A percentile compares a stretch with the other conserved stretches of the same genome.
Conservation (phyloP, 2,113 vertebrate species). For the Pterocles gutturalis region DNA sequence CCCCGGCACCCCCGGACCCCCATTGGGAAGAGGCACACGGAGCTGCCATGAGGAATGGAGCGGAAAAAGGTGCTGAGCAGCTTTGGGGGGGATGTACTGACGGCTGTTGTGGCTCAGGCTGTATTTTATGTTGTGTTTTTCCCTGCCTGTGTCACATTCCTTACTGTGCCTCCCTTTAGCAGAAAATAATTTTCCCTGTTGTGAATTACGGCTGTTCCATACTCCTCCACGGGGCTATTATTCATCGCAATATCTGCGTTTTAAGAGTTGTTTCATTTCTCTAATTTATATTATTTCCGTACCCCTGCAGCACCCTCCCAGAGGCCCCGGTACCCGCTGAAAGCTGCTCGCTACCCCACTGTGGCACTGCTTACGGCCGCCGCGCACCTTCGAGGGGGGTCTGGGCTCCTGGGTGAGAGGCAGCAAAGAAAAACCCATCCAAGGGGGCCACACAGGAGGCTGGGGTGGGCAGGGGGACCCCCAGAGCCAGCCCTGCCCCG, state of each 20-base stretch:
- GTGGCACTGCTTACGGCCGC: not conserved
- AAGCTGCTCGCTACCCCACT: too few relatives aligned
- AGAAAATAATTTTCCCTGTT: not conserved
- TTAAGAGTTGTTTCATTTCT: not conserved
- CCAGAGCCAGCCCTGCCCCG: not conserved
- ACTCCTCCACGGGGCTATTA: not conserved
- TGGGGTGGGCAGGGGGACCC: not conserved
- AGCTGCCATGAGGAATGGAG: accelerated
- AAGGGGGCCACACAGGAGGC: accelerated
- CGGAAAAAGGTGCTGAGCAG: not conserved
- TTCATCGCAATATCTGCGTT: not conserved
- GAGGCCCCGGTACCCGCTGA: accelerated
- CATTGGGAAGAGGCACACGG: accelerated
- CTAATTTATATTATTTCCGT: not conserved
- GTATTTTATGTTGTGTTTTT: not conserved
- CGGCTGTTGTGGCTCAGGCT: accelerated
- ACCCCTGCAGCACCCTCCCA: not conserved
- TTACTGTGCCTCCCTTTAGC: not conserved
- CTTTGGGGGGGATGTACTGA: accelerated
- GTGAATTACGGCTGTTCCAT: not conserved
- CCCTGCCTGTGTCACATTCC: not conserved
- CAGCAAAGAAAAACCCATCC: accelerated
- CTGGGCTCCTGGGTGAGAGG: not conserved
- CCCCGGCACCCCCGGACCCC: accelerated
- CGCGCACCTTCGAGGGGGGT: not conserved